Evolutionary conservation across 2,113 vertebrate genomes (phyloP), one percentile per base, ranked within the genome.

Genomic region (Octodon degus): DNA sequence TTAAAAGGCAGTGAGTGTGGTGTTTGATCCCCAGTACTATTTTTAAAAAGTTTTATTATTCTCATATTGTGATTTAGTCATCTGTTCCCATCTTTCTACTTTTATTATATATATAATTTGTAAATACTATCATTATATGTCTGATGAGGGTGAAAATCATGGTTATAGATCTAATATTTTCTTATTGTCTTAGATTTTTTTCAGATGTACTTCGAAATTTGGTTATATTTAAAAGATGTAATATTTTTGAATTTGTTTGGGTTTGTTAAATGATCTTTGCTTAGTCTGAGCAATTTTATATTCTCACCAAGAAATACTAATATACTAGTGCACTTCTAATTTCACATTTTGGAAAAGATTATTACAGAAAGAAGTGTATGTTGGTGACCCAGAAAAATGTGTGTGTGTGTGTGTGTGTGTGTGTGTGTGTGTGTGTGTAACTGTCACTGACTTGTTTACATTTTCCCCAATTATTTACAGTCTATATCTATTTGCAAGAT

Each of bases 91-190:
- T 40, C 63, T 93, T 89, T 93, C 40, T 95, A 27, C 68, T 93
- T 96, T 88, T 89, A 84, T 84, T 94, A 8, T 88, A 72, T 12
- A 47, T 11, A 30, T 96, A 84, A 16, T 82, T 89, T 80, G 22
- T 60, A 5, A 11, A 58, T 96, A 47, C 76, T 95, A n/a, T 86
- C 9, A 76, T 85, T 76, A 7, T 91, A 32, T 93, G 25, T 86
- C 74, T 97, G n/a, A 17, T 80, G 43, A n/a, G 25, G 25, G 32
- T 12, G 47, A 53, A 84, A 95, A 81, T 91, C 25, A 10, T 53
- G 43, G 16, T 91, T 91, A 74, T 96, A 93, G n/a, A 89, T 93
- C 20, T 87, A 96, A 13, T 93, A 65, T 93, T 89, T 83, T 62
- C 77, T 87, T 87, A 58, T 13, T 91, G 90, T 96, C 43, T 95